Conservation (phyloP, 2,888 invertebrate species). For the Pollenia amentaria region DNA sequence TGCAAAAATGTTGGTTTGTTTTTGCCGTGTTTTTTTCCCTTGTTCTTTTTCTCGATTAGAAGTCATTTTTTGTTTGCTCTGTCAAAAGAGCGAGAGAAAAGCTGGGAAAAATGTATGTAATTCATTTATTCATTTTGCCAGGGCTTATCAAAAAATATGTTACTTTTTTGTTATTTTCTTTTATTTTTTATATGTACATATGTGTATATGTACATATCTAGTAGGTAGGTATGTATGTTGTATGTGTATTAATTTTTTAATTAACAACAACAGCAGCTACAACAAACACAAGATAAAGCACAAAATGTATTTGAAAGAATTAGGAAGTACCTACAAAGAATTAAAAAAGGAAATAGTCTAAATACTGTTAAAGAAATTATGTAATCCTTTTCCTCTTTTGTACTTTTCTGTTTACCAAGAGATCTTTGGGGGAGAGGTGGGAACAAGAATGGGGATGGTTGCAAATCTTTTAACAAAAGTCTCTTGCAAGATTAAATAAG, state of each 20-base stretch:
- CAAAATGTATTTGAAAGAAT: slow-evolving; percentile 15
- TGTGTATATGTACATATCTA: too few relatives aligned
- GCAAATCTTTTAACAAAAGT: neutral
- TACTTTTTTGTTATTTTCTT: slow-evolving; percentile 23
- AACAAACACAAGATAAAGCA: slow-evolving; percentile 23
- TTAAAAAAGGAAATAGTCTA: neutral
- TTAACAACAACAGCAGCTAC: slow-evolving; percentile 58
- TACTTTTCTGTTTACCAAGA: slow-evolving; percentile 13
- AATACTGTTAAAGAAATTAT: slow-evolving; percentile 38
- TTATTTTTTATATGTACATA: neutral
- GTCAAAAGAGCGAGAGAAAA: neutral
- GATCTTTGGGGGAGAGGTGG: neutral
- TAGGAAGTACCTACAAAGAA: slow-evolving; percentile 44
- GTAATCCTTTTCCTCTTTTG: slow-evolving; percentile 33
- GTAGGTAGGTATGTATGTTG: slow-evolving; percentile 17
- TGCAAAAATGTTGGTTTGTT: slow-evolving; percentile 28
- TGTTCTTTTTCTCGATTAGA: slow-evolving; percentile 1
- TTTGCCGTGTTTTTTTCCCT: slow-evolving; percentile 18
- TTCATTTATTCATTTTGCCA: slow-evolving; percentile 19
- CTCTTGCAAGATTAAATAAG: slow-evolving; percentile 40
- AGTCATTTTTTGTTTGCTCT: neutral
- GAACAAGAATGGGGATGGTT: neutral
- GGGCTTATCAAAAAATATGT: slow-evolving; percentile 29
- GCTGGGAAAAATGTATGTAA: neutral
- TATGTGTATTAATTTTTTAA: slow-evolving; percentile 72